A percentile compares a stretch with the other conserved stretches of the same genome.
Conservation (phyloP, 2,797 vertebrate genomes). For the Kryptopterus vitreolus region DNA sequence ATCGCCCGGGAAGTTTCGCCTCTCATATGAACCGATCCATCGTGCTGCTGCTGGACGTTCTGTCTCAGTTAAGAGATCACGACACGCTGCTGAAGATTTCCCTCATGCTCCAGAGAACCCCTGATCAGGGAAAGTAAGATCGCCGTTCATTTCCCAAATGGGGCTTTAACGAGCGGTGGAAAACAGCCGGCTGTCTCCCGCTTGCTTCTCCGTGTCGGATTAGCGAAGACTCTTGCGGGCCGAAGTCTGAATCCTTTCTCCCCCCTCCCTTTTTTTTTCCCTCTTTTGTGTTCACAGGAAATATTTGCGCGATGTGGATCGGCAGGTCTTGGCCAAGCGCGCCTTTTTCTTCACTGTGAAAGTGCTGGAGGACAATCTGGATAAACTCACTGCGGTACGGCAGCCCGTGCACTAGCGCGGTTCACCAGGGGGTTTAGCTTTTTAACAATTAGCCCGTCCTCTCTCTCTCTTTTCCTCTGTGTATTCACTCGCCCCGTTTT, state of each 20-base stretch:
- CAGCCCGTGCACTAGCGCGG: slow-evolving; percentile 17
- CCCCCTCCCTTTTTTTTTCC: slow-evolving; percentile 2
- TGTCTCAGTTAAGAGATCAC: slow-evolving; percentile 92
- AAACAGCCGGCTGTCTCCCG: background rate
- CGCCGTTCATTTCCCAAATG: background rate
- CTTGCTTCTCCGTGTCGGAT: background rate
- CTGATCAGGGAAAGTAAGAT: slow-evolving; percentile 98
- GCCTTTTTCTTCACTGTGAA: slow-evolving; percentile 96
- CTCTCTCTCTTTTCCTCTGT: background rate
- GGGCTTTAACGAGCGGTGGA: background rate
- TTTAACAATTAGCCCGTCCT: slow-evolving; percentile 8
- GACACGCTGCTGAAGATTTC: slow-evolving; percentile 93
- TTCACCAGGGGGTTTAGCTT: background rate
- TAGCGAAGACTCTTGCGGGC: background rate
- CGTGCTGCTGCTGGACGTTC: slow-evolving; percentile 90
- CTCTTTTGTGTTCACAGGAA: slow-evolving; percentile 86
- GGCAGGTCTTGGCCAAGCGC: slow-evolving; percentile 93
- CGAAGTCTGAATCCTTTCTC: background rate
- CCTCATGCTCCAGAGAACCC: slow-evolving; percentile 97
- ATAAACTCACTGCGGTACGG: slow-evolving; percentile 86
- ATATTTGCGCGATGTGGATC: slow-evolving; percentile 97
- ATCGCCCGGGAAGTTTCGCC: slow-evolving; percentile 97
- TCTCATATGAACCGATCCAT: slow-evolving; percentile 99
- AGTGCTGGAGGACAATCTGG: slow-evolving; percentile 95
- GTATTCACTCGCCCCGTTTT: background rate